phyloP scores from a whole-genome alignment of 2,797 vertebrate species.

The Eptatretus atami region DNA sequence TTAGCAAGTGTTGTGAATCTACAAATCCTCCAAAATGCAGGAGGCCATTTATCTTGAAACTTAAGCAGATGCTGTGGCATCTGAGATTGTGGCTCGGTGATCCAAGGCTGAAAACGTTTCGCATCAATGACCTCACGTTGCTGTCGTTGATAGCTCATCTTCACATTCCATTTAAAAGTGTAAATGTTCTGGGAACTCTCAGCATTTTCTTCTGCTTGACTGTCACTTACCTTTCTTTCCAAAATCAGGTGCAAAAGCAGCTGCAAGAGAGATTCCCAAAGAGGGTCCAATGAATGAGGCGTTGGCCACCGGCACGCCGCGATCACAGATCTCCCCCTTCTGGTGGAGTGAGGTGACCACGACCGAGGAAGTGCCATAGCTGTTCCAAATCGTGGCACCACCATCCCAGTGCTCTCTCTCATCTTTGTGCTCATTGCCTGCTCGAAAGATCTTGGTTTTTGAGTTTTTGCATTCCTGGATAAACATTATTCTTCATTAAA shows the following conservation, averaged over 20 bases:
- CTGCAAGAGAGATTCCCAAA: constrained; percentile 31
- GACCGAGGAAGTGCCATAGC: constrained; percentile 18
- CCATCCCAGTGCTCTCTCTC: background rate
- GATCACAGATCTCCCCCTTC: constrained; percentile 48
- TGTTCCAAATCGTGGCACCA: background rate
- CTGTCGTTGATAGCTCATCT: too few species aligned
- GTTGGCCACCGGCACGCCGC: constrained; percentile 49
- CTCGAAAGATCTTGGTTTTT: too few species aligned
- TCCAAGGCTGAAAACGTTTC: too few species aligned
- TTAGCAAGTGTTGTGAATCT: too few species aligned
- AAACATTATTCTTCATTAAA: too few species aligned
- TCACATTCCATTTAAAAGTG: background rate
- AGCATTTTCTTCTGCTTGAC: background rate
- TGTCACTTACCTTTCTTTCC: background rate
- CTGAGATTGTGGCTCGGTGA: too few species aligned
- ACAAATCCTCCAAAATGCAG: background rate
- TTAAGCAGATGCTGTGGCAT: background rate
- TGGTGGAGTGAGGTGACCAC: constrained; percentile 74
- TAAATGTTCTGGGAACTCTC: background rate
- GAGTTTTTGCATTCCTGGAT: too few species aligned
- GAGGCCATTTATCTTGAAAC: background rate
- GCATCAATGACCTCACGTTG: background rate
- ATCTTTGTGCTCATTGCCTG: too few species aligned
- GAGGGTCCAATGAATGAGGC: constrained; percentile 27
- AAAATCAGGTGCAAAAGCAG: constrained; percentile 31